Conservation (phyloP, 2,797 vertebrate species). For the Lutjanus argentimaculatus region DNA sequence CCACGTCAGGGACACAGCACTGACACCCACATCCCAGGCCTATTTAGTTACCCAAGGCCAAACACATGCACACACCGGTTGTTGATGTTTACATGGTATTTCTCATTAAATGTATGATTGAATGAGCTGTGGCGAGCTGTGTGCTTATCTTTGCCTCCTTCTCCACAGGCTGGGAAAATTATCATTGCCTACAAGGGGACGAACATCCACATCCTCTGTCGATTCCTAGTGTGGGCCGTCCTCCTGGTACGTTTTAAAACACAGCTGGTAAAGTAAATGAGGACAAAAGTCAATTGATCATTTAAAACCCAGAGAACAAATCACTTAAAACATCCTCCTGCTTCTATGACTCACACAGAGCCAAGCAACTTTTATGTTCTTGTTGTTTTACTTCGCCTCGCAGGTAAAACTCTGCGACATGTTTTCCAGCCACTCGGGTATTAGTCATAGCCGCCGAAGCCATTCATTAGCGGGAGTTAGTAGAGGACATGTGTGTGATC, state of each 20-base stretch:
- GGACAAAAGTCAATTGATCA: conserved; percentile 33
- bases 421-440: conserved; percentile 48
- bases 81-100: conserved; percentile 53
- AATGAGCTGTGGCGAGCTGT: conserved; percentile 34
- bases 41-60: conserved; percentile 75
- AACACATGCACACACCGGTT: conserved; percentile 27
- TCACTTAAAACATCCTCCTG: conserved; percentile 29
- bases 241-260: conserved; percentile 86
- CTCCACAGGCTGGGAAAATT: conserved; percentile 87
- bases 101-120: conserved; percentile 58
- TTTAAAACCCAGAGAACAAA: conserved; percentile 50
- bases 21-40: conserved; percentile 77
- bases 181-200: conserved; percentile 83
- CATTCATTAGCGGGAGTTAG: conserved; percentile 70
- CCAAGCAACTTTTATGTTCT: conserved; percentile 26
- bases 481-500: conserved; percentile 68
- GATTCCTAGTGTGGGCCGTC: conserved; percentile 88
- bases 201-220: conserved; percentile 81
- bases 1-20: conserved; percentile 75
- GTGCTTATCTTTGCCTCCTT: conserved; percentile 51
- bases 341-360: conserved; percentile 50
- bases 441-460: conserved; percentile 65
- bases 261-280: conserved; percentile 25
- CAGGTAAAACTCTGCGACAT: conserved; percentile 53
- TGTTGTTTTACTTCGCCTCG: conserved; percentile 31